Percentiles rank a stretch among this genome's conserved stretches.
These are phyloP conservation scores for Crocallis elinguaria DNA, from an alignment of 2,888 invertebrate genomes.

Conservation along the genomic window DNA sequence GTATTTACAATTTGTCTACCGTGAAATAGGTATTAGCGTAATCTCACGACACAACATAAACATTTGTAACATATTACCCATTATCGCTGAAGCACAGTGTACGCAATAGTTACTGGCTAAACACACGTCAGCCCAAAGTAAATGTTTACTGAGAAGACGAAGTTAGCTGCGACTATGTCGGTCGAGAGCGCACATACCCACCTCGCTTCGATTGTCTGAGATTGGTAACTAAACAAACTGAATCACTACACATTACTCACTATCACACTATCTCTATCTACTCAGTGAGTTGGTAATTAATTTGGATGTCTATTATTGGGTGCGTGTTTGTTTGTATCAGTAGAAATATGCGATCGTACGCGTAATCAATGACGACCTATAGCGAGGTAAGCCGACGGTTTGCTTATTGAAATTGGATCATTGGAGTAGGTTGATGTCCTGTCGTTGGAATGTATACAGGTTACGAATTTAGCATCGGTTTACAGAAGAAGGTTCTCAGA, in stretches of 20 bases:
- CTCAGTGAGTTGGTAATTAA: slow-evolving; percentile 14
- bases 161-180: slow-evolving; percentile 50
- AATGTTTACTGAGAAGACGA: slow-evolving; percentile 66
- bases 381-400: neutral
- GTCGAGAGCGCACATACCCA: slow-evolving; percentile 28
- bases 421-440: neutral
- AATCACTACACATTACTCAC: slow-evolving; percentile 15
- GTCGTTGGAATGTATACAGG: no score
- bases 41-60: slow-evolving; percentile 66
- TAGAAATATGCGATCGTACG: slow-evolving; percentile 18
- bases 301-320: slow-evolving; percentile 26
- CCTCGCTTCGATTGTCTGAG: slow-evolving; percentile 20
- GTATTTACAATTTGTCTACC: slow-evolving; percentile 46
- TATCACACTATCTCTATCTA: slow-evolving; percentile 12
- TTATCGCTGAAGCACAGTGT: slow-evolving; percentile 49
- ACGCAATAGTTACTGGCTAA: slow-evolving; percentile 39
- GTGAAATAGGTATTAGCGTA: slow-evolving; percentile 61
- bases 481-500: no score
- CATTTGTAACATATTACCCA: slow-evolving; percentile 69
- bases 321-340: slow-evolving; percentile 21
- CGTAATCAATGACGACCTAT: slow-evolving; percentile 7
- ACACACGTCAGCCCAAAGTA: slow-evolving; percentile 61
- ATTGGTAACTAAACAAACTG: slow-evolving; percentile 22
- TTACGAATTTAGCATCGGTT: no score
- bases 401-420: neutral